A percentile compares a stretch with the other conserved stretches of the same genome.
Conservation (phyloP, 64 coral and sea anemone genomes). For the Cladopsammia gracilis region DNA sequence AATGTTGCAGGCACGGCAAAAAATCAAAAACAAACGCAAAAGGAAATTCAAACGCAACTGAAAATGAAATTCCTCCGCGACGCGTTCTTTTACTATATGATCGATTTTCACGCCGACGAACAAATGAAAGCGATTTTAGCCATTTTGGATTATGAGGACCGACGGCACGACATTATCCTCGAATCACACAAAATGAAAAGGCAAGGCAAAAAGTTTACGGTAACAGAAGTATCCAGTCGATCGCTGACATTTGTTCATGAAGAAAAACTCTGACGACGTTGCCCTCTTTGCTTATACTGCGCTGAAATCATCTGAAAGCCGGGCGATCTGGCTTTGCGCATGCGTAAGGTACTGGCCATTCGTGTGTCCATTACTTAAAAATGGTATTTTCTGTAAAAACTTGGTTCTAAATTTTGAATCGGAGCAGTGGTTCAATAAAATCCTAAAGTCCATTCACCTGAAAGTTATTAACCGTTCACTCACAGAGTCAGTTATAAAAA, state of each 20-base stretch:
- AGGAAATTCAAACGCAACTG: slow-evolving; percentile 86
- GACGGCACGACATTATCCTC: slow-evolving; percentile 88
- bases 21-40: slow-evolving; percentile 59
- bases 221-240: slow-evolving; percentile 90
- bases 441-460: too few relatives aligned
- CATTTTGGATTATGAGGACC: slow-evolving; percentile 92
- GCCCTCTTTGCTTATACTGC: too few relatives aligned
- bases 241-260: slow-evolving; percentile 97
- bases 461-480: too few relatives aligned
- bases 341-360: too few relatives aligned
- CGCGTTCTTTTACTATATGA: slow-evolving; percentile 99
- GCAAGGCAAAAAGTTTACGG: slow-evolving; percentile 92
- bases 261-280: slow-evolving; percentile 6
- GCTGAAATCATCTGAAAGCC: too few relatives aligned
- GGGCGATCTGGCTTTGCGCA: too few relatives aligned
- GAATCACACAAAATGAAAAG: slow-evolving; percentile 91
- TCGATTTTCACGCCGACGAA: slow-evolving; percentile 97
- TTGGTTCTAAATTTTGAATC: too few relatives aligned
- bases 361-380: too few relatives aligned
- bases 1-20: background rate
- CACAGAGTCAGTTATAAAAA: too few relatives aligned
- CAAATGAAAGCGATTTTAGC: slow-evolving; percentile 99
- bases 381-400: too few relatives aligned
- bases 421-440: too few relatives aligned
- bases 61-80: slow-evolving; percentile 96